Evolutionary conservation across 2,113 vertebrate species (phyloP), one percentile per base, ranked within the genome.

Genomic region (Triplophysa dalaica): DNA sequence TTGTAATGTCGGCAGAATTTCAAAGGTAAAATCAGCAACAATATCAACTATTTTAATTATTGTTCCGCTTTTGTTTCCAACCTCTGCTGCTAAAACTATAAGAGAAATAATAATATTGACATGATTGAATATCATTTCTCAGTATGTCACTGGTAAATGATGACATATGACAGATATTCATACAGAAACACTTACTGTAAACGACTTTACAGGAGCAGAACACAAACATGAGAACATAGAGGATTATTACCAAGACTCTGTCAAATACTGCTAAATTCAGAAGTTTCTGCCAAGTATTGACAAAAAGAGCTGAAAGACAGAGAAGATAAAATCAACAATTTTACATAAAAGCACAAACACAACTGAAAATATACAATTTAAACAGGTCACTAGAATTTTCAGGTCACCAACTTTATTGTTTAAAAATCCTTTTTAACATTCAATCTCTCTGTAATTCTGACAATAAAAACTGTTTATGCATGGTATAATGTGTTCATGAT

Each of bases 1-100:
- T 26, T 69, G 43, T 69, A 69, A 69, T 10, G 45, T 69, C 2
- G 67, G 67, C 22, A 69, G 14, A 50, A 69, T 26, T 19, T 69
- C 67, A 26, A 69, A 29, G 8, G 16, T 52, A 4, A 26, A 14
- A 19, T 69, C 67, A 50, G 67, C 22, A 45, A 69, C 22, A 26
- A 52, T 0, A 0, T 22, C 45, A 24, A 52, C 4, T 17, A 50
- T 26, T 0, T 52, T 3, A 19, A 26, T 26, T 69, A 69, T 50
- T 22, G 0, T 8, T 69, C 66, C 43, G 24, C 8, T 50, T 69
- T 2, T 17, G 1, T 52, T 29, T 52, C 14, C 13, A 50, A 69
- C 9, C 22, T 52, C 1, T 52, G 0, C 0, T n/a, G 33, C 69
- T 70, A 70, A 56, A 70, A 56, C 69, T 70, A n/a, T 0, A 70